phyloP scores from a whole-genome alignment of 1,140 invertebrate genomes.

The Macrocentrus cingulum region DNA sequence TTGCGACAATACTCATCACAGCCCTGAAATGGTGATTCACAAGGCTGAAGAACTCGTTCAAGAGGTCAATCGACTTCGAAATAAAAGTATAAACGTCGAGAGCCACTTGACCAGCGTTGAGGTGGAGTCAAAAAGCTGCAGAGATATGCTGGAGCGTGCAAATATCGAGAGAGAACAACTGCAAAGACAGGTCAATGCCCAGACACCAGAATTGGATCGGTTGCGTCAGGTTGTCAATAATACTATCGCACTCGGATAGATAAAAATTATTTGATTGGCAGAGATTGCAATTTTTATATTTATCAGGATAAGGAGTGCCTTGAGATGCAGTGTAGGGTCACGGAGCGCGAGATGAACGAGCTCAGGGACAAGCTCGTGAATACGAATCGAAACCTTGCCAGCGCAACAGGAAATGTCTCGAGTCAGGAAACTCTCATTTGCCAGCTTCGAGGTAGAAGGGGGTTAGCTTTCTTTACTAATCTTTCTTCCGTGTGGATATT shows the following conservation, averaged over 20 bases:
- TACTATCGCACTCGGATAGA: background rate
- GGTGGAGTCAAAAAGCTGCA: conserved; percentile 66
- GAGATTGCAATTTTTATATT: background rate
- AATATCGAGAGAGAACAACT: conserved; percentile 69
- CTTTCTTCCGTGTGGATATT: background rate
- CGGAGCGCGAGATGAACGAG: conserved; percentile 68
- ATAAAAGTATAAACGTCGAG: conserved; percentile 60
- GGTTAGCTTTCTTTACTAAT: too few species aligned
- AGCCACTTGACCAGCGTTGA: conserved; percentile 67
- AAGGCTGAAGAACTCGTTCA: conserved; percentile 74
- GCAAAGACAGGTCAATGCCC: conserved; percentile 67
- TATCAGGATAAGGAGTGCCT: conserved; percentile 71
- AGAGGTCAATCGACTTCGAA: conserved; percentile 60
- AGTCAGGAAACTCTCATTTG: conserved; percentile 68
- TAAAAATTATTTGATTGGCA: background rate
- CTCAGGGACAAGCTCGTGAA: conserved; percentile 67
- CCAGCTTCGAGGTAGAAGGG: conserved; percentile 65
- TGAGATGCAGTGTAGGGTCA: conserved; percentile 66
- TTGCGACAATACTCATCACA: conserved; percentile 61
- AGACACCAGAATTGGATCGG: conserved; percentile 68
- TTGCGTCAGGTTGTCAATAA: conserved; percentile 57
- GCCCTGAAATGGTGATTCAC: conserved; percentile 68
- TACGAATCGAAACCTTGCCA: conserved; percentile 65
- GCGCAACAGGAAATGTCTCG: conserved; percentile 68
- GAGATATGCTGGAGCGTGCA: conserved; percentile 67